phyloP scores from a whole-genome alignment of 92 coral and sea anemone genomes.

The Heteractis magnifica region DNA sequence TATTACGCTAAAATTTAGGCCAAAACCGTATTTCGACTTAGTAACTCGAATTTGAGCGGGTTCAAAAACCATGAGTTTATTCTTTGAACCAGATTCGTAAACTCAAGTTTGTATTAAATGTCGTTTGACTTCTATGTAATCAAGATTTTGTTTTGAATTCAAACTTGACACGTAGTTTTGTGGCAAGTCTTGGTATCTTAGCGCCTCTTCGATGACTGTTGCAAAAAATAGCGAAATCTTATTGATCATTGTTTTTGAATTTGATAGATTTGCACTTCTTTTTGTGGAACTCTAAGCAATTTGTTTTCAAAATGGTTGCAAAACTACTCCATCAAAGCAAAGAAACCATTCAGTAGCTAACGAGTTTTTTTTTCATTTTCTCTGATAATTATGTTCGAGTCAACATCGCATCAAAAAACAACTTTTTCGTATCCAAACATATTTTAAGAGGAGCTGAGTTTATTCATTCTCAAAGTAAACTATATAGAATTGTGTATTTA shows the following conservation, averaged over 20 bases:
- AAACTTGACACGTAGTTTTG: not conserved
- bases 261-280: not conserved
- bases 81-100: not conserved
- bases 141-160: not conserved
- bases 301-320: not conserved
- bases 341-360: not conserved
- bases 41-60: not conserved
- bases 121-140: not conserved
- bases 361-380: not conserved
- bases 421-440: not conserved
- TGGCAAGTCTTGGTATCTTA: conserved; percentile 1
- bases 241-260: not conserved
- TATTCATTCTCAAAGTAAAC: conserved; percentile 11
- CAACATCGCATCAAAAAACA: not conserved
- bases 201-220: not conserved
- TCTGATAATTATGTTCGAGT: not conserved
- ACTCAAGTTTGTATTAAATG: not conserved
- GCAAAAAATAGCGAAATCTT: conserved; percentile 8
- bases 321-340: not conserved
- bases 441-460: not conserved
- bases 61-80: not conserved
- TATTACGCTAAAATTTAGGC: not conserved
- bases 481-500: not conserved
- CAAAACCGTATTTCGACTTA: not conserved
- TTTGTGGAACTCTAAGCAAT: not conserved